Evolutionary conservation across 1,140 invertebrate species (phyloP).

Genomic region (Cyrtorhinus lividipennis): DNA sequence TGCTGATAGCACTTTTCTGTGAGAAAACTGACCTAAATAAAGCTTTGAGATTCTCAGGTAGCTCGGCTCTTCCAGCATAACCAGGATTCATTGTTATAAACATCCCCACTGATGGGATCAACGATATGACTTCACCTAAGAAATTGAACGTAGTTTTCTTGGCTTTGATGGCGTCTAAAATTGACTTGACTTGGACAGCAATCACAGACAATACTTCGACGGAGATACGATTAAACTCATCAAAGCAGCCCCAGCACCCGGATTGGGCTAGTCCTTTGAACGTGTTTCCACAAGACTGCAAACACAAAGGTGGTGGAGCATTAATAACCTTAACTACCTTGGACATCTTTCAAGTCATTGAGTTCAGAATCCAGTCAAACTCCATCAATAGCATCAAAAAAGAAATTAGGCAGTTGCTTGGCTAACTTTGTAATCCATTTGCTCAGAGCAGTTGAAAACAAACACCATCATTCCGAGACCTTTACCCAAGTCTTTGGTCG

Average conservation of each 20-base stretch:
- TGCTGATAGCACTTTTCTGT: no score
- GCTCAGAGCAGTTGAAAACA: conserved; percentile 91
- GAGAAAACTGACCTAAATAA: conserved; percentile 48
- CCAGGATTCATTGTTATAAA: conserved; percentile 94
- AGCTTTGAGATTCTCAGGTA: conserved; percentile 68
- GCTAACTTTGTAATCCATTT: conserved; percentile 83
- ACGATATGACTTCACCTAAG: conserved; percentile 60
- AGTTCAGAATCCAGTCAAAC: no score
- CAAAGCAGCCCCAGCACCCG: conserved; percentile 92
- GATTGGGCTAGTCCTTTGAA: conserved; percentile 83
- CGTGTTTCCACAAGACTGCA: conserved; percentile 70
- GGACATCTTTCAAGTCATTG: no score
- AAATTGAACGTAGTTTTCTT: conserved; percentile 68
- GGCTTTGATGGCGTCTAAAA: conserved; percentile 71
- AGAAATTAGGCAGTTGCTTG: no score
- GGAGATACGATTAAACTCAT: conserved; percentile 88
- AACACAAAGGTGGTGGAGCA: conserved; percentile 20
- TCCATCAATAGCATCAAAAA: no score
- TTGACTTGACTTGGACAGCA: conserved; percentile 67
- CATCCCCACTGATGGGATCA: conserved; percentile 69
- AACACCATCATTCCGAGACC: conserved; percentile 88
- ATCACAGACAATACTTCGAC: conserved; percentile 87
- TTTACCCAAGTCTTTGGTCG: conserved; percentile 81
- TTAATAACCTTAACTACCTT: no score
- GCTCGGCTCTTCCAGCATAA: conserved; percentile 71